phyloP scores from a whole-genome alignment of 2,797 vertebrate genomes.

The Tragopan temminckii region DNA sequence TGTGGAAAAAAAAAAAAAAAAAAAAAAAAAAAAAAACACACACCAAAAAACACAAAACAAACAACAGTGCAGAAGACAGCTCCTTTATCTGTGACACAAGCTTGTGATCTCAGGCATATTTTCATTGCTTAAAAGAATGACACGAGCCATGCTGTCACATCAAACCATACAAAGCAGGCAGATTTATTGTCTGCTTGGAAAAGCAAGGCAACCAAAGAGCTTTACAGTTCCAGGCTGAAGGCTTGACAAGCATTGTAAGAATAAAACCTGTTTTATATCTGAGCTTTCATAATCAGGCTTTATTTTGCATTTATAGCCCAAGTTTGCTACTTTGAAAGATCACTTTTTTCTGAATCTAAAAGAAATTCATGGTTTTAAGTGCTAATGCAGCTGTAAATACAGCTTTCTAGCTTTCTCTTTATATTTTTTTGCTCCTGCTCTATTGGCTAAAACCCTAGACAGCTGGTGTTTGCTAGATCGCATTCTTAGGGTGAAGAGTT shows the following conservation, averaged over 20 bases:
- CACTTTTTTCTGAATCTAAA: constrained; percentile 39
- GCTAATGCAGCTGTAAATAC: constrained; percentile 70
- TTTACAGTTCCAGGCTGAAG: background rate
- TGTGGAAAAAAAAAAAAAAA: background rate
- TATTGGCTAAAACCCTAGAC: constrained; percentile 59
- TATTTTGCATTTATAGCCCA: constrained; percentile 37
- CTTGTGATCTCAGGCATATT: background rate
- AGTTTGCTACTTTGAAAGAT: constrained; percentile 45
- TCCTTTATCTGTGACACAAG: constrained; percentile 26
- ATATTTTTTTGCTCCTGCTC: constrained; percentile 23
- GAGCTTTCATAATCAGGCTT: constrained; percentile 4
- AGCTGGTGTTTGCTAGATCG: constrained; percentile 80
- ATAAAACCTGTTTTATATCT: constrained; percentile 49
- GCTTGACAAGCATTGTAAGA: background rate
- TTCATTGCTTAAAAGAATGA: constrained; percentile 39
- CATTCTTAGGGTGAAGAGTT: constrained; percentile 79
- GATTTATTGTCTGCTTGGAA: constrained; percentile 48
- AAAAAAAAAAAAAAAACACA: background rate
- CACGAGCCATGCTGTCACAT: background rate
- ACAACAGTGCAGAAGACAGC: background rate
- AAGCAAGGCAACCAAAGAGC: constrained; percentile 23
- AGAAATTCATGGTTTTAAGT: constrained; percentile 56
- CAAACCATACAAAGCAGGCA: constrained; percentile 6
- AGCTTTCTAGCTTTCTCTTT: constrained; percentile 20
- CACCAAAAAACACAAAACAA: background rate